Base-by-base conservation (phyloP, 2,113 vertebrate species). In the Halcyon malimbica region DNA sequence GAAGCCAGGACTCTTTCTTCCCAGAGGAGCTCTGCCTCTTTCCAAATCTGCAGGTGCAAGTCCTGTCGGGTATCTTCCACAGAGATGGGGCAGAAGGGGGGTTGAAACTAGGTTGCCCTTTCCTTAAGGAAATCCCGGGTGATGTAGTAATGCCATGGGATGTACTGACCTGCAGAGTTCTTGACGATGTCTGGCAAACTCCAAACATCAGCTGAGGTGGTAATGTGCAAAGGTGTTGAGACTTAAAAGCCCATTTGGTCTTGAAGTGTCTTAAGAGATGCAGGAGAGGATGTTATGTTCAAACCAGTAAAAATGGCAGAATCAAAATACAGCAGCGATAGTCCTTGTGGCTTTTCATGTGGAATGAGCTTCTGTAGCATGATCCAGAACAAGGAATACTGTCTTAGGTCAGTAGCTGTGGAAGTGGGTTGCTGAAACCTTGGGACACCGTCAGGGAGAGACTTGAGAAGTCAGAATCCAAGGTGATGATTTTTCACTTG, bases 201-300 rank as follows among this genome's bases (percentile, higher is more conserved):
- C 24, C 56, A 39, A 5, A 1, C 0, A 0, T 26, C 1, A 2
- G 11, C n/a, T 48, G 51, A 76, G 10, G 20, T 39, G 54, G 17
- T 53, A 54, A 16, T 6, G 15, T 35, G 17, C 1, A 1, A 82
- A 29, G 75, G 64, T 11, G 6, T n/a, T 33, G 13, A 16, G 29
- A 62, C 46, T 80, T 71, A 18, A 69, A 26, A 62, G 16, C 15
- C 24, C 71, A 6, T 69, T 86, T 85, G 54, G 7, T 68, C 59
- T 76, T 78, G 46, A 84, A 77, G 25, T 20, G 3, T 44, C 68
- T 83, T 24, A n/a, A 28, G n/a, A 69, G 39, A 12, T 44, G 25
- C 46, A 51, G 60, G 48, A 80, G 23, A 67, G 31, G n/a, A 35
- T 62, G 29, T 50, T 71, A 7, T 10, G 21, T 81, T 83, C 60